A percentile compares a stretch with the other conserved stretches of the same genome.
Evolutionary conservation across 2,797 vertebrate species (phyloP).

Genomic region (Odontamblyopus rebecca): DNA sequence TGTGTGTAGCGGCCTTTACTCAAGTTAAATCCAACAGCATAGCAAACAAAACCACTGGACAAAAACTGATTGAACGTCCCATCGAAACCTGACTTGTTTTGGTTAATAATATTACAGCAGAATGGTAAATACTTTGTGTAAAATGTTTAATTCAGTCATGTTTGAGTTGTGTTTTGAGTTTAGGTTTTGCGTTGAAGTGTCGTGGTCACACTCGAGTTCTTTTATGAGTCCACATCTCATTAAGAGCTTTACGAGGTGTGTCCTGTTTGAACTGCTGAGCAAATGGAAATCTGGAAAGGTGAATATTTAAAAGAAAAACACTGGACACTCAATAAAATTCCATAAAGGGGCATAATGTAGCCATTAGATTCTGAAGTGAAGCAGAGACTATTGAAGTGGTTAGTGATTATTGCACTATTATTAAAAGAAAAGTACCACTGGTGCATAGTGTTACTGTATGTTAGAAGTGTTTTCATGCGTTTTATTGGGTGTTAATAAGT

Average conservation of each 20-base stretch:
- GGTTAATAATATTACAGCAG: neutral
- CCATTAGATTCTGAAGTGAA: too few relatives aligned
- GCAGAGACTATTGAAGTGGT: too few relatives aligned
- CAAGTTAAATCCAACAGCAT: too few relatives aligned
- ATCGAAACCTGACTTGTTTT: too few relatives aligned
- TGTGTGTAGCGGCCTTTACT: too few relatives aligned
- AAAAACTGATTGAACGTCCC: too few relatives aligned
- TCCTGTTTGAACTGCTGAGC: neutral
- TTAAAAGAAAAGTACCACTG: too few relatives aligned
- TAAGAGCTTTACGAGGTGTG: conserved; percentile 6
- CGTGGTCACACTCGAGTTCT: neutral
- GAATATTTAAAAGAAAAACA: neutral
- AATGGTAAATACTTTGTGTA: neutral
- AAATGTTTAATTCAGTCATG: neutral
- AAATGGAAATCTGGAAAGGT: neutral
- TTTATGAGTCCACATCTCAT: neutral
- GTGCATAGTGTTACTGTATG: too few relatives aligned
- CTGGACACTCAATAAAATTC: neutral
- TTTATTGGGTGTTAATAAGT: too few relatives aligned
- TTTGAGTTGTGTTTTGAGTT: neutral
- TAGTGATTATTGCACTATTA: too few relatives aligned
- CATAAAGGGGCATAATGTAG: neutral
- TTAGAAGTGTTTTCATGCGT: too few relatives aligned
- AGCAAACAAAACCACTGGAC: too few relatives aligned
- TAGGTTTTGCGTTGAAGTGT: neutral